phyloP scores from a whole-genome alignment of 2,888 invertebrate species.

The Rhodophaea formosa region DNA sequence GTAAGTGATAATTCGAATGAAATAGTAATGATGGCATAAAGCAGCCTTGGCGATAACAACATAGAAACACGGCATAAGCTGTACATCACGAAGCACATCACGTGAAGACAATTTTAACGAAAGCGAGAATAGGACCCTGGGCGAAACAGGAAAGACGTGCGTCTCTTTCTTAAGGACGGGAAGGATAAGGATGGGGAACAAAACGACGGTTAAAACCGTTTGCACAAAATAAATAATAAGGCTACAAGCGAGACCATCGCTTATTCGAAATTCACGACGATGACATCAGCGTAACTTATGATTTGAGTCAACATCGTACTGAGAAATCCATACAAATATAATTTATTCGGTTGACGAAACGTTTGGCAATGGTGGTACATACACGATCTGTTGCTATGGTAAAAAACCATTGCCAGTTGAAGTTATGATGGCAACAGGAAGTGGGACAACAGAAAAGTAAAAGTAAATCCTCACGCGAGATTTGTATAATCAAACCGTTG shows the following conservation, averaged over 20 bases:
- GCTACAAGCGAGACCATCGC: conserved; percentile 61
- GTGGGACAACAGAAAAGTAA: conserved; percentile 1
- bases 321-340: conserved; percentile 45
- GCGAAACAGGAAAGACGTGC: conserved; percentile 57
- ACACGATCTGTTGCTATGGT: conserved; percentile 50
- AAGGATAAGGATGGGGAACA: conserved; percentile 57
- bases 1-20: conserved; percentile 27
- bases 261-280: conserved; percentile 53
- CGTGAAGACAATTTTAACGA: conserved; percentile 37
- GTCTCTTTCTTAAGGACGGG: conserved; percentile 43
- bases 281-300: conserved; percentile 77
- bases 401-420: conserved; percentile 3
- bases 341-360: conserved; percentile 51
- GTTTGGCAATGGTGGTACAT: conserved; percentile 34
- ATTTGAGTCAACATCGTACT: conserved; percentile 63
- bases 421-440: neutral
- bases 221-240: conserved; percentile 74
- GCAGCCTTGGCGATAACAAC: conserved; percentile 30
- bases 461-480: neutral
- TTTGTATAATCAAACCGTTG: neutral
- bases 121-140: conserved; percentile 56
- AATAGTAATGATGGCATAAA: conserved; percentile 30
- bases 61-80: conserved; percentile 15
- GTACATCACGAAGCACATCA: conserved; percentile 27
- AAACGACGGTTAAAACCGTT: conserved; percentile 72